Percentiles rank a stretch among this genome's conserved stretches.
These are phyloP conservation scores for Chaenocephalus aceratus DNA, from an alignment of 2,113 vertebrate species.

Conservation along the genomic window DNA sequence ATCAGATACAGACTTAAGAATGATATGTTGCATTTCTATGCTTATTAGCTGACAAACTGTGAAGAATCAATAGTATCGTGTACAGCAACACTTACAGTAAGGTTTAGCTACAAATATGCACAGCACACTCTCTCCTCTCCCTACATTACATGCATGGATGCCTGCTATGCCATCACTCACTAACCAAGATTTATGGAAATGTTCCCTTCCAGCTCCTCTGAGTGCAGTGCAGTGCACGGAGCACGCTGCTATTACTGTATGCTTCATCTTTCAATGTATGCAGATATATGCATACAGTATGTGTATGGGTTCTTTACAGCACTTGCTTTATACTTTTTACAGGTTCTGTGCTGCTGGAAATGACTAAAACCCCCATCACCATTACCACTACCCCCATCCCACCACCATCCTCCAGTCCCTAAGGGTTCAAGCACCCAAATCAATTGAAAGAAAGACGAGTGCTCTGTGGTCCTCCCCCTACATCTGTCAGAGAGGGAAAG, in stretches of 20 bases:
- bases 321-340: conserved; percentile 51
- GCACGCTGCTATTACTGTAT: conserved; percentile 5
- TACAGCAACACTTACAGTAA: background rate
- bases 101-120: conserved; percentile 26
- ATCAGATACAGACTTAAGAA: conserved; percentile 16
- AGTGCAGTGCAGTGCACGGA: conserved; percentile 11
- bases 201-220: conserved; percentile 34
- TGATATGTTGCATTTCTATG: background rate
- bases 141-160: conserved; percentile 72
- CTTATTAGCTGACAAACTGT: conserved; percentile 8
- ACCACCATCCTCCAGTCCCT: conserved; percentile 71
- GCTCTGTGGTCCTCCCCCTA: conserved; percentile 82
- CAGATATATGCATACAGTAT: conserved; percentile 62
- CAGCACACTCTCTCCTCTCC: conserved; percentile 54
- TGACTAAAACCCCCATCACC: conserved; percentile 63
- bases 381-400: conserved; percentile 61
- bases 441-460: conserved; percentile 86
- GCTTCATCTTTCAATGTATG: conserved; percentile 51
- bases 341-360: conserved; percentile 74
- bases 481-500: conserved; percentile 85
- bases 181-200: conserved; percentile 75
- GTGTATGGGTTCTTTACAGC: conserved; percentile 57
- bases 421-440: conserved; percentile 84
- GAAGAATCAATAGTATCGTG: conserved; percentile 15
- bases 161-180: conserved; percentile 64